phyloP scores from a whole-genome alignment of 2,797 vertebrate species.

The Perodicticus potto region DNA sequence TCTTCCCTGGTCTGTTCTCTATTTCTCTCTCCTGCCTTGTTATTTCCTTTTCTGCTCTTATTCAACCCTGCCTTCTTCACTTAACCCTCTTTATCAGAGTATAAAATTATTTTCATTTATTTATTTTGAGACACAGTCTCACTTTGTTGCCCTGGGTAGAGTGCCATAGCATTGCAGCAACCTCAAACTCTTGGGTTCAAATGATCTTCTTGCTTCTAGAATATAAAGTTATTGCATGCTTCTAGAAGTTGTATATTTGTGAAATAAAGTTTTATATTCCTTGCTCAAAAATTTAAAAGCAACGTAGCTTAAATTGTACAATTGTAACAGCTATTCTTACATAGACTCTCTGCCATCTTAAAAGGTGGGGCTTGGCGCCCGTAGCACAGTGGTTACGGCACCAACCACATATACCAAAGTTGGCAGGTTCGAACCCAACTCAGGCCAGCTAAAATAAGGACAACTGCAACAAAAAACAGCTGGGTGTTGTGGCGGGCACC shows the following conservation, averaged over 20 bases:
- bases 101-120: not conserved
- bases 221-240: not conserved
- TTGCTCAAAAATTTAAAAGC: slow-evolving; percentile 51
- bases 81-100: not conserved
- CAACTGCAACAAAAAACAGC: too few relatives aligned
- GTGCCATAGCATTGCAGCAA: too few relatives aligned
- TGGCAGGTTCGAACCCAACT: too few relatives aligned
- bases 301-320: not conserved
- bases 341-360: not conserved
- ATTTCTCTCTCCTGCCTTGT: not conserved
- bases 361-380: not conserved
- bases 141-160: too few relatives aligned
- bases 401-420: too few relatives aligned
- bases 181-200: too few relatives aligned
- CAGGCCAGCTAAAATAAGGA: too few relatives aligned
- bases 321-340: not conserved
- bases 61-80: not conserved
- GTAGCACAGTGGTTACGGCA: too few relatives aligned
- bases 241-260: slow-evolving; percentile 4
- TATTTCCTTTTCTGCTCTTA: not conserved
- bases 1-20: not conserved
- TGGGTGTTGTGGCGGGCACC: too few relatives aligned
- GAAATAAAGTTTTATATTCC: slow-evolving; percentile 23
- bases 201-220: too few relatives aligned
- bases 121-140: too few relatives aligned